Base-by-base conservation (phyloP, 2,113 vertebrate species). In the Potamarius usumacintae region DNA sequence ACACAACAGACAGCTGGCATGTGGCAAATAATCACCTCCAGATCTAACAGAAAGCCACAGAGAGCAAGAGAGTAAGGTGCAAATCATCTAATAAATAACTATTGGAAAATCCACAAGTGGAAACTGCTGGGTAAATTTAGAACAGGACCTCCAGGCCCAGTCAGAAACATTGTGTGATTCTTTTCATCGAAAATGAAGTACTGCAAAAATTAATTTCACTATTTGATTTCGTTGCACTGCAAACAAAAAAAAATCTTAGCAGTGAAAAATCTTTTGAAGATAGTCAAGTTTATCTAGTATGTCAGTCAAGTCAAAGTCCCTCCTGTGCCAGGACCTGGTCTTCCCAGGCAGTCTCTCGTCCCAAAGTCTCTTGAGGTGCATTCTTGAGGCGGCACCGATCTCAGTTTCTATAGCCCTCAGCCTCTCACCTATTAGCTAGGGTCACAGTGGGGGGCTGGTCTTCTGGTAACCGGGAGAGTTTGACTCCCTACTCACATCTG, bases 1-100 rank as follows among this genome's bases (percentile, higher is more conserved):
- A 63, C 67, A n/a, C 79, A 63, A 85, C 63, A 84, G 48, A 83
- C 60, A 55, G 80, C 50, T 82, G 63, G 42, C 55, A 81, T 18
- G 20, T 82, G 88, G 85, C 10, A 27, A 83, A 80, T 77, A 62
- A 60, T 62, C 42, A 83, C 80, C 34, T 7, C 9, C 53, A 18
- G 62, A 74, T n/a, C 27, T 25, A 48, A 71, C 63, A 58, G 58
- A 57, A 67, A 83, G 27, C 7, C 34, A 25, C 5, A 74, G 71
- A 50, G 42, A 42, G 27, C 7, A 15, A 48, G 71, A 18, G 69
- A 52, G 10, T 0, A 4, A 0, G 58, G 67, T 58, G 67, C 71
- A 48, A 62, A 55, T 78, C 11, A 69, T 83, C 3, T 18, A 48
- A 53, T 78, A 78, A 78, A 78, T 52, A 12, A 78, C 50, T 53